Evolutionary conservation across 2,888 invertebrate species (phyloP).

Genomic region (Trichopoda pennipes): DNA sequence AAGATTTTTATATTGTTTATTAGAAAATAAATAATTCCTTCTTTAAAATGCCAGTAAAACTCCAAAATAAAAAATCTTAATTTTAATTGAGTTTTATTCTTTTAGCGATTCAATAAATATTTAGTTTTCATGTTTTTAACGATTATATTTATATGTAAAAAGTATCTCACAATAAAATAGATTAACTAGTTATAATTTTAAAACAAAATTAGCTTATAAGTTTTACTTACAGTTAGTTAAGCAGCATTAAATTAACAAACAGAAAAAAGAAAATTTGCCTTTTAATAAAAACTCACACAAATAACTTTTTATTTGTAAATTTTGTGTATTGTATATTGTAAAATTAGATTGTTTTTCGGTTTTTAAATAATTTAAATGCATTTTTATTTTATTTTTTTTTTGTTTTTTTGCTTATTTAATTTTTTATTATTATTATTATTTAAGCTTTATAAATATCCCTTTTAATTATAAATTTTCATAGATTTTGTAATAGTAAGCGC

Average conservation of each 20-base stretch:
- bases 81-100: constrained; percentile 47
- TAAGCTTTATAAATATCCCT: constrained; percentile 58
- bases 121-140: constrained; percentile 31
- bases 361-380: constrained; percentile 36
- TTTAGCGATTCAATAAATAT: no score
- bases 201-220: constrained; percentile 21
- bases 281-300: constrained; percentile 14
- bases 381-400: constrained; percentile 19
- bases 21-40: constrained; percentile 26
- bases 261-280: constrained; percentile 51
- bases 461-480: constrained; percentile 30
- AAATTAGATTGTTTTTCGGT: constrained; percentile 52
- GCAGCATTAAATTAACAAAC: constrained; percentile 9
- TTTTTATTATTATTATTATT: constrained; percentile 39
- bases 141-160: constrained; percentile 62
- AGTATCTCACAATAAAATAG: constrained; percentile 61
- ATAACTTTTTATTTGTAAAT: constrained; percentile 47
- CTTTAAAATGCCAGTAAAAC: constrained; percentile 48
- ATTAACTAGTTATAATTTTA: constrained; percentile 40
- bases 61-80: constrained; percentile 60
- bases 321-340: constrained; percentile 64
- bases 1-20: constrained; percentile 46
- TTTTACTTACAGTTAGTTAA: constrained; percentile 30
- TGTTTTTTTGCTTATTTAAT: no score
- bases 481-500: constrained; percentile 44